phyloP scores from a whole-genome alignment of 2,888 invertebrate species.

The Sminthurides aquaticus region DNA sequence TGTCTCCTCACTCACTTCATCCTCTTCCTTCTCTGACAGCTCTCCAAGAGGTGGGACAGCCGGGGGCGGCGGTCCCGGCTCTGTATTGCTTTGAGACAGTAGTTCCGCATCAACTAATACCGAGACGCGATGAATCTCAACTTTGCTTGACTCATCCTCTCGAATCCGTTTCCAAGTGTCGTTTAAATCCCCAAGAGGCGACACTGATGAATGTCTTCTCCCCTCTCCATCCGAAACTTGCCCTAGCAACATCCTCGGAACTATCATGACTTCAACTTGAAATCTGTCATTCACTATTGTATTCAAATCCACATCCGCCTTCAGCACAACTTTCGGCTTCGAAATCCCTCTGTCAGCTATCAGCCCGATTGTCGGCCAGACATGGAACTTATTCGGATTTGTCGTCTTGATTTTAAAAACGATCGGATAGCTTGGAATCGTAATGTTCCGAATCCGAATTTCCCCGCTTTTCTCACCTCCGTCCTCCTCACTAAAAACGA shows the following conservation, averaged over 20 bases:
- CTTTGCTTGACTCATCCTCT: neutral
- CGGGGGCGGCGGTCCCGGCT: neutral
- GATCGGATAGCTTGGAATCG: slow-evolving; percentile 1
- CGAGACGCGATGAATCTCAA: neutral
- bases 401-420: slow-evolving; percentile 17
- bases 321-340: slow-evolving; percentile 9
- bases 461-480: neutral
- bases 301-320: neutral
- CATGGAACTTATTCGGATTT: slow-evolving; percentile 12
- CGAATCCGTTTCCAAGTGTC: slow-evolving; percentile 2
- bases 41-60: neutral
- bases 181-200: slow-evolving; percentile 10
- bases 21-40: neutral
- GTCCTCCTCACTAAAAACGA: slow-evolving; percentile 3
- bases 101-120: neutral
- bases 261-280: slow-evolving; percentile 19
- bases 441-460: slow-evolving; percentile 11
- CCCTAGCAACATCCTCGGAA: neutral
- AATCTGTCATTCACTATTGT: slow-evolving; percentile 6
- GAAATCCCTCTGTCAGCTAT: slow-evolving; percentile 4
- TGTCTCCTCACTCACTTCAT: neutral
- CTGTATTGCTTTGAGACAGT: neutral
- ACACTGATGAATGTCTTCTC: slow-evolving; percentile 5
- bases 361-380: slow-evolving; percentile 17
- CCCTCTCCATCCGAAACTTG: neutral